A percentile compares a stretch with the other conserved stretches of the same genome.
Conservation (phyloP, 2,113 vertebrate species). For the Gobiocypris rarus region DNA sequence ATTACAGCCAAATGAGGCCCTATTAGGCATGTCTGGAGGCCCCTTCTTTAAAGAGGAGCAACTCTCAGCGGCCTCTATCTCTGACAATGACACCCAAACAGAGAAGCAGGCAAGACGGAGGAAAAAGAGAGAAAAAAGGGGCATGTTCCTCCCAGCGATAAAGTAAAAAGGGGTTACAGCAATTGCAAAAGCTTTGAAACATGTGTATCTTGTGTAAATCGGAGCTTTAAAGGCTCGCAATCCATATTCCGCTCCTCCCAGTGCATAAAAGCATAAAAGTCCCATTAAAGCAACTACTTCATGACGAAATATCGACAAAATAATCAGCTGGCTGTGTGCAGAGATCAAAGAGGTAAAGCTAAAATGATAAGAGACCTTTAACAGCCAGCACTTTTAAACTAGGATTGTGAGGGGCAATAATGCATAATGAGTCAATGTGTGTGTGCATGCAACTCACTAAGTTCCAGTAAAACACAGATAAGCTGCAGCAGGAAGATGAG, state of each 20-base stretch:
- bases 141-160: not conserved
- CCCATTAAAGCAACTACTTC: constrained; percentile 23
- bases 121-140: not conserved
- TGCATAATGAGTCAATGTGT: constrained; percentile 1
- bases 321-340: constrained; percentile 27
- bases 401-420: constrained; percentile 32
- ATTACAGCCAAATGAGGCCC: constrained; percentile 70
- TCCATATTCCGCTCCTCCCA: constrained; percentile 5
- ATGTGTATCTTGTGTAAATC: constrained; percentile 22
- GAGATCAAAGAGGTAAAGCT: constrained; percentile 45
- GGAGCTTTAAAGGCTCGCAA: not conserved
- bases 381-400: constrained; percentile 30
- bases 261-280: constrained; percentile 47
- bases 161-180: constrained; percentile 26
- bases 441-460: not conserved
- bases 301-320: constrained; percentile 19
- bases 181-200: constrained; percentile 27
- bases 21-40: constrained; percentile 56
- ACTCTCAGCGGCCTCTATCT: constrained; percentile 42
- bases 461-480: constrained; percentile 24
- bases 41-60: constrained; percentile 52
- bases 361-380: constrained; percentile 29
- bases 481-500: constrained; percentile 37
- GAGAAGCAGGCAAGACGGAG: constrained; percentile 12
- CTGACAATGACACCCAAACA: constrained; percentile 46